Base-by-base conservation (phyloP, 2,797 vertebrate genomes). In the Urophycis tenuis region DNA sequence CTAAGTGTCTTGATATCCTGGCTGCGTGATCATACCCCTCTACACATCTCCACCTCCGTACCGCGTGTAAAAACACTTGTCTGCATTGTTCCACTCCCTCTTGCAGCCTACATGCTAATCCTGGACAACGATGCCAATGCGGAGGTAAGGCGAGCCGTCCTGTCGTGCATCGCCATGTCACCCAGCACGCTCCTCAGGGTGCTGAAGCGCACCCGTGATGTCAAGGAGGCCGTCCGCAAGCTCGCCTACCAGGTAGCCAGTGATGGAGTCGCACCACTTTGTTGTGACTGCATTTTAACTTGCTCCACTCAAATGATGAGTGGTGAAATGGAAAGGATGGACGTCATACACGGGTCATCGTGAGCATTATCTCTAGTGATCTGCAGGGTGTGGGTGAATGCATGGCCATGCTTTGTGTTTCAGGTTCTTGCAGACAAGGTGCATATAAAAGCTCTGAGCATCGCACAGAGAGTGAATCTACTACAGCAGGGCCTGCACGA, bases 391-490 rank as follows among this genome's bases (percentile, higher is more conserved):
- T 60, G 53, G 6, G 22, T 60, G 22, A 25, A n/a, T 9, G 53
- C 22, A 7, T 53, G 49, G 1, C 76, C 17, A 81, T 15, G 49
- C 75, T 74, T 81, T 2, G 83, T 81, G 9, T 85, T 81, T 77
- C 85, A 99, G 97, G 94, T 99, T 89, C 92, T 99, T 81, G 93
- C 96, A 64, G 97, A 98, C 36, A 99, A 98, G 81, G 94, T 99
- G 88, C 96, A 98, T 74, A 92, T 99, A 83, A 95, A 92, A 91
- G 95, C 94, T 79, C 81, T 99, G 82, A 94, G 93, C 75, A 99
- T 99, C 81, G 96, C 97, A 74, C 96, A 98, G 86, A 96, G 97
- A 92, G 97, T 99, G 74, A 92, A 89, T 83, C 88, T 99, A 1
- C 91, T 99, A 88, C 94, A 96, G 74, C 94, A 95, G 84, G 97